phyloP scores from a whole-genome alignment of 2,888 invertebrate species.

The Limnephilus marmoratus region DNA sequence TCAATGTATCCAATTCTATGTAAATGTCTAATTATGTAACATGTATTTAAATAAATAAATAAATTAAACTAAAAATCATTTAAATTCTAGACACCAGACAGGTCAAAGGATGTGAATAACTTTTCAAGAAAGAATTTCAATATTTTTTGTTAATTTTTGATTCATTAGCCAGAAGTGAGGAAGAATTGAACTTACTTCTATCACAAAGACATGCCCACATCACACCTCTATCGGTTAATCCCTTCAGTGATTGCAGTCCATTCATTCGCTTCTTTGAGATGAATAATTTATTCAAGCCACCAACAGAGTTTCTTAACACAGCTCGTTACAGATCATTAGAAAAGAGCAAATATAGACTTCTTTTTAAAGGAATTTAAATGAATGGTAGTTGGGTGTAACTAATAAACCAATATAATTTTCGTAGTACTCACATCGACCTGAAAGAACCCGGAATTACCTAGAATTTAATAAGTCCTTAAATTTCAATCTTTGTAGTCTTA shows the following conservation, averaged over 20 bases:
- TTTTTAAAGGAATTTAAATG: neutral
- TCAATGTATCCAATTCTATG: too few relatives aligned
- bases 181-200: too few relatives aligned
- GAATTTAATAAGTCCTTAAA: neutral
- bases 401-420: neutral
- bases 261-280: neutral
- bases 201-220: too few relatives aligned
- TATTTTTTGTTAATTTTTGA: too few relatives aligned
- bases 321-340: neutral
- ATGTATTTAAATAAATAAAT: too few relatives aligned
- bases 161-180: too few relatives aligned
- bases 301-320: constrained; percentile 21
- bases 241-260: neutral
- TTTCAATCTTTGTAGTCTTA: neutral
- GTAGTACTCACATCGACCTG: neutral
- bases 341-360: neutral
- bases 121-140: too few relatives aligned
- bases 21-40: too few relatives aligned
- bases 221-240: too few relatives aligned
- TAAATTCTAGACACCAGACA: too few relatives aligned
- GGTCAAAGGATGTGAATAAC: too few relatives aligned
- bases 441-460: neutral
- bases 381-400: neutral
- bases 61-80: too few relatives aligned
- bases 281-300: constrained; percentile 17